These are phyloP conservation scores for Psittacula cyanocephala DNA, from an alignment of 2,113 vertebrate species.

Conservation along the genomic window DNA sequence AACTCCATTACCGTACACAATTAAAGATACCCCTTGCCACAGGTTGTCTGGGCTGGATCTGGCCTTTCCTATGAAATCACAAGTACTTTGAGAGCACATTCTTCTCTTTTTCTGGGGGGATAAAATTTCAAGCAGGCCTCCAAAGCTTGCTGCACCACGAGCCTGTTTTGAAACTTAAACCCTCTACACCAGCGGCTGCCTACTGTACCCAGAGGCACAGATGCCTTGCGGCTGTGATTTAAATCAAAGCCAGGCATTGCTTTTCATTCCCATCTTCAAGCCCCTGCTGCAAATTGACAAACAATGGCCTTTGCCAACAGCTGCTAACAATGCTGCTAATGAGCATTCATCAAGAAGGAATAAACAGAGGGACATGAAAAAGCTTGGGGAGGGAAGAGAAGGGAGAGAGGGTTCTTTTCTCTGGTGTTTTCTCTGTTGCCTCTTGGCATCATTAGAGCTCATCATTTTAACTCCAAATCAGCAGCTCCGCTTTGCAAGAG, in stretches of 20 bases:
- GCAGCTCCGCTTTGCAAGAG: not conserved
- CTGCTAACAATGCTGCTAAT: slow-evolving; percentile 26
- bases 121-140: not conserved
- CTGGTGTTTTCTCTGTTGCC: not conserved
- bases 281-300: slow-evolving; percentile 5
- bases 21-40: not conserved
- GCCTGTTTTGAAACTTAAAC: not conserved
- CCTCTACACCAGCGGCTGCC: not conserved
- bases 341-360: not conserved
- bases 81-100: not conserved
- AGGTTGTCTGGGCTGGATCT: not conserved
- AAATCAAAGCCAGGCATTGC: slow-evolving; percentile 7
- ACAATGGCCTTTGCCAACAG: not conserved
- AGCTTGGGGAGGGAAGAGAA: not conserved
- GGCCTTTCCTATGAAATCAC: not conserved
- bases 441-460: not conserved
- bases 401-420: not conserved
- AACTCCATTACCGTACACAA: not conserved
- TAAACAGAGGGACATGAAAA: not conserved
- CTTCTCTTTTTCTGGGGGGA: not conserved
- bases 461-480: not conserved
- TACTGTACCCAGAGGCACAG: not conserved
- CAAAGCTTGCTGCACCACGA: not conserved
- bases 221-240: not conserved
- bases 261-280: not conserved